Percentiles rank a stretch among this genome's conserved stretches.
phyloP scores from a whole-genome alignment of 2,888 invertebrate genomes.

The Chloromyia formosa region DNA sequence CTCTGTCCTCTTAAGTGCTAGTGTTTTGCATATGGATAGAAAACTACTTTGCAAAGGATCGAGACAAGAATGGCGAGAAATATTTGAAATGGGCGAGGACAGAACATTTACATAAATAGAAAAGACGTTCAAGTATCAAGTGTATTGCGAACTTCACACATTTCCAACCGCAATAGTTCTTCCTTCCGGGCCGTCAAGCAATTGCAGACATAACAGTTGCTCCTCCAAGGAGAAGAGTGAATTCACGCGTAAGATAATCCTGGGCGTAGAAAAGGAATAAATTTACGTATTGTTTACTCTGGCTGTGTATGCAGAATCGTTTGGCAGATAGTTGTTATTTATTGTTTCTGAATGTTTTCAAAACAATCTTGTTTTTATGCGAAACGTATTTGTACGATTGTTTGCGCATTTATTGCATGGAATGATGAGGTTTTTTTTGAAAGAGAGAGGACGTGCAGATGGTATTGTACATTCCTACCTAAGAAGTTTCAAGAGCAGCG shows the following conservation, averaged over 20 bases:
- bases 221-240: constrained; percentile 16
- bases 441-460: too few relatives aligned
- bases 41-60: constrained; percentile 26
- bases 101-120: constrained; percentile 42
- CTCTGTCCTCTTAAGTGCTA: constrained; percentile 15
- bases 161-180: constrained; percentile 42
- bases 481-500: too few relatives aligned
- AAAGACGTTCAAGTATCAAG: constrained; percentile 32
- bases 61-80: constrained; percentile 5
- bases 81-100: constrained; percentile 35
- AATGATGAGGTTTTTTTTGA: neutral
- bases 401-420: constrained; percentile 5
- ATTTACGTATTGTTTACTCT: constrained; percentile 33
- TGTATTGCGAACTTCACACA: constrained; percentile 40
- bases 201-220: constrained; percentile 10
- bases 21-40: constrained; percentile 37
- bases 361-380: constrained; percentile 29
- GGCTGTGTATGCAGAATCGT: neutral
- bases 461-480: too few relatives aligned
- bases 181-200: constrained; percentile 43
- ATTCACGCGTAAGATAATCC: constrained; percentile 26
- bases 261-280: constrained; percentile 17
- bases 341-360: constrained; percentile 23
- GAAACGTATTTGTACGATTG: neutral
- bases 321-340: constrained; percentile 18